These are phyloP conservation scores for Neosalanx taihuensis DNA, from an alignment of 2,797 vertebrate genomes.

Conservation along the genomic window DNA sequence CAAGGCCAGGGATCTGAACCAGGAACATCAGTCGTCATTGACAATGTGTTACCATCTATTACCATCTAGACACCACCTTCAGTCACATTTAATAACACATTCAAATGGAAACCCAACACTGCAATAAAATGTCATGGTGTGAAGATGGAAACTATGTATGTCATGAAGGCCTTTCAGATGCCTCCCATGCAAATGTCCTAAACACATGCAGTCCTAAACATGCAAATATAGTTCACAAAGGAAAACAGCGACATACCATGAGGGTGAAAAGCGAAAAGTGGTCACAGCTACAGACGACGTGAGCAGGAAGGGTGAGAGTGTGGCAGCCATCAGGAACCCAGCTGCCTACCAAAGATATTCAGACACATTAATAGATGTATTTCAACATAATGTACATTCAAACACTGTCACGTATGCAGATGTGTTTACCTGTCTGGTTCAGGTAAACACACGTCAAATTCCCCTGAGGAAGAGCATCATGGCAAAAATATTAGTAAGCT, in stretches of 20 bases:
- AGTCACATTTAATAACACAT: not conserved
- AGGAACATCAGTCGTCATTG: not conserved
- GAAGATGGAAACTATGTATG: not conserved
- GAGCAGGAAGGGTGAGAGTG: not conserved
- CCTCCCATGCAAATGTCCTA: not conserved
- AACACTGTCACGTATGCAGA: not conserved
- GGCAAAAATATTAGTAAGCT: not conserved
- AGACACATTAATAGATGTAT: not conserved
- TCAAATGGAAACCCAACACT: not conserved
- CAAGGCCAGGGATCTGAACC: not conserved
- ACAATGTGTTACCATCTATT: not conserved
- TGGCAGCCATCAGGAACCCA: constrained; percentile 14
- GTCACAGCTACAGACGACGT: constrained; percentile 6
- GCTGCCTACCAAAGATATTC: not conserved
- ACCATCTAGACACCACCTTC: not conserved
- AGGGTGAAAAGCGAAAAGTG: constrained; percentile 16
- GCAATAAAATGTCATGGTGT: not conserved
- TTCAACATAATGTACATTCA: not conserved
- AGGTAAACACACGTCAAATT: not conserved
- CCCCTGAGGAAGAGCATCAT: not conserved
- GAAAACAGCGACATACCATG: not conserved
- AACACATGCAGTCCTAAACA: not conserved
- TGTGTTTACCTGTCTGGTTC: constrained; percentile 8
- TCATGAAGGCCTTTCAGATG: too few species aligned
- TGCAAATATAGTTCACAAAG: not conserved